phyloP scores from a whole-genome alignment of 35 echinoderm and acorn worm species.

The Patiria miniata region DNA sequence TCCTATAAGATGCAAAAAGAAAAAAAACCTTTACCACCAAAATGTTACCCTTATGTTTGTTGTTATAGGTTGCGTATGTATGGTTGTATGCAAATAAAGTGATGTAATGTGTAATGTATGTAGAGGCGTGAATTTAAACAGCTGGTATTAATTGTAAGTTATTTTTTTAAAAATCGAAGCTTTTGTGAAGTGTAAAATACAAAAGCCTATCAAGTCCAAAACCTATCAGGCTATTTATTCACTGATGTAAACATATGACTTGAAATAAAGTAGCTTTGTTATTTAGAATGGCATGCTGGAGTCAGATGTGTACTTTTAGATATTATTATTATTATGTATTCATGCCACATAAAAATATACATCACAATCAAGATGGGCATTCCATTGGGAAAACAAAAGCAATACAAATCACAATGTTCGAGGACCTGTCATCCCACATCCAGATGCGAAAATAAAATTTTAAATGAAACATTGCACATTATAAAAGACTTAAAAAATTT shows the following conservation, averaged over 20 bases:
- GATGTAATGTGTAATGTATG: not conserved
- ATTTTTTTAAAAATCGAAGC: slow-evolving; percentile 6
- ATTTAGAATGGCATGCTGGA: not conserved
- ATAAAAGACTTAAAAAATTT: too few species aligned
- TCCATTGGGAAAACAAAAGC: too few species aligned
- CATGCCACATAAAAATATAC: too few species aligned
- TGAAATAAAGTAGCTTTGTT: slow-evolving; percentile 29
- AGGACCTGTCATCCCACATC: too few species aligned
- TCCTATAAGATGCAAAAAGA: not conserved
- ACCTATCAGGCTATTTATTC: slow-evolving; percentile 31
- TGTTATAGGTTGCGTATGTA: not conserved
- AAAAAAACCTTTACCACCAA: not conserved
- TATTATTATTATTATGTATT: too few species aligned
- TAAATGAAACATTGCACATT: too few species aligned
- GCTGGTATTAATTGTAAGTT: slow-evolving; percentile 5
- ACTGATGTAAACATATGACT: slow-evolving; percentile 18
- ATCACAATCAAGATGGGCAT: too few species aligned
- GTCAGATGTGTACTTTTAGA: too few species aligned
- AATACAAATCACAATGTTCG: too few species aligned
- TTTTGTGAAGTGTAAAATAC: slow-evolving; percentile 15
- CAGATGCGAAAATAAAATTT: too few species aligned
- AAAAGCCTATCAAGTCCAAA: slow-evolving; percentile 2
- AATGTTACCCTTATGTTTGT: slow-evolving; percentile 1
- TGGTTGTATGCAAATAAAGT: slow-evolving; percentile 15
- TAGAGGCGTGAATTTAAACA: not conserved